Conservation (phyloP, 2,888 invertebrate species). For the Trissonchulus sp. region DNA sequence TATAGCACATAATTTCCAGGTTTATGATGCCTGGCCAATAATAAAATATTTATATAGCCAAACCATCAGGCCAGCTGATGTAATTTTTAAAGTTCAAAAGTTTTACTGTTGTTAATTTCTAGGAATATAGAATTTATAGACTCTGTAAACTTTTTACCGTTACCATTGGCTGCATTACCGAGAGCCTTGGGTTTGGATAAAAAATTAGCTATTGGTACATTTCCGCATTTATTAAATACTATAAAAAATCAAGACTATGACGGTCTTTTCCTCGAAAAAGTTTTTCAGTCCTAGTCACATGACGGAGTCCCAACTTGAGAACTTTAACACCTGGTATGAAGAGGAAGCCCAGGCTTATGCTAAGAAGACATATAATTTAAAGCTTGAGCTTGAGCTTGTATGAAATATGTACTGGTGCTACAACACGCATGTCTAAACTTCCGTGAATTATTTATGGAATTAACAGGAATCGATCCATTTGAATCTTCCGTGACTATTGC, state of each 20-base stretch:
- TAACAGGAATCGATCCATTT: constrained; percentile 11
- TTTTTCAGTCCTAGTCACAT: neutral
- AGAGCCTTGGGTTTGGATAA: constrained; percentile 4
- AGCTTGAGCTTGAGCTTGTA: neutral
- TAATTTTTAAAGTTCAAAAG: constrained; percentile 17
- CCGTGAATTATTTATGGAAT: neutral
- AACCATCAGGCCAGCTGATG: constrained; percentile 10
- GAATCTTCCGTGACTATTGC: constrained; percentile 5
- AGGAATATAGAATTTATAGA: constrained; percentile 20
- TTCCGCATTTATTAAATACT: constrained; percentile 21
- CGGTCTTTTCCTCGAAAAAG: neutral
- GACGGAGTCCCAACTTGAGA: neutral
- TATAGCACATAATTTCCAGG: constrained; percentile 20
- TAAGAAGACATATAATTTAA: neutral
- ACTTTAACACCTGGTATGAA: constrained; percentile 9
- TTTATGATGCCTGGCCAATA: constrained; percentile 14
- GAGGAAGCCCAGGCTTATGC: neutral
- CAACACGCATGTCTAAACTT: constrained; percentile 9
- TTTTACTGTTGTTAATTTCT: neutral
- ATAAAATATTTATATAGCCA: constrained; percentile 15
- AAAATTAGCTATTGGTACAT: neutral
- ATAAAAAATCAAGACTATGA: neutral
- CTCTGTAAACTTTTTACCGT: constrained; percentile 17
- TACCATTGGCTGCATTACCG: neutral
- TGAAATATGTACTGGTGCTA: neutral